Base-by-base conservation (phyloP, 2,888 invertebrate genomes). In the Cephus sareptanus region DNA sequence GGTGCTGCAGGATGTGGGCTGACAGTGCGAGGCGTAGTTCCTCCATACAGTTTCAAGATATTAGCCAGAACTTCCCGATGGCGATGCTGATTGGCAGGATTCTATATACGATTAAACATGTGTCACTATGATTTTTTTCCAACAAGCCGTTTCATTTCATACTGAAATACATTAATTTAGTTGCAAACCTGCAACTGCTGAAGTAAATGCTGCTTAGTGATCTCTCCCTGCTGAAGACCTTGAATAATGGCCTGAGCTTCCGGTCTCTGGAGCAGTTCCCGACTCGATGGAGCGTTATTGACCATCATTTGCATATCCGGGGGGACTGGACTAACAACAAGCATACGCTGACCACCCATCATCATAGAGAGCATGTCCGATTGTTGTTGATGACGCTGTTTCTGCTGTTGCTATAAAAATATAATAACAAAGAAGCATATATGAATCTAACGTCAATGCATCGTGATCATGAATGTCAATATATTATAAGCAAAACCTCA, bases 231-330 rank as follows among this genome's bases (percentile, higher is more conserved):
- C 86, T 95, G 94, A 87, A 97, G 92, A 83, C 96, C 95, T 91
- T 96, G 95, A 84, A 96, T 93, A 79, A 97, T 94, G 75, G 96
- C 95, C 90, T 96, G 95, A 23, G 96, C 95, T 89, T 96, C 96
- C 0, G 96, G 96, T 82, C 96, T 92, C 89, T 94, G 95, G 79
- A 96, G 90, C 83, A 96, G 91, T 81, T 96, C 96, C 75, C 94
- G 92, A 85, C 94, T 93, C 85, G 93, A 91, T 87, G 92, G 91
- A 85, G 90, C 88, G 87, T 92, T 91, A 88, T 92, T 90, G 84
- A 94, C 86, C 90, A 93, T 89, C 90, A 91, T 90, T 81, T 92
- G 92, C 79, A 92, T 87, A 35, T 92, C 92, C 1, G 91, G 89
- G 3, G 92, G 90, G 75, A 92, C 89, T 68, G 89, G 90, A 89